A percentile compares a stretch with the other conserved stretches of the same genome.
Conservation (phyloP, 2,888 invertebrate species). For the Ichneumon xanthorius region DNA sequence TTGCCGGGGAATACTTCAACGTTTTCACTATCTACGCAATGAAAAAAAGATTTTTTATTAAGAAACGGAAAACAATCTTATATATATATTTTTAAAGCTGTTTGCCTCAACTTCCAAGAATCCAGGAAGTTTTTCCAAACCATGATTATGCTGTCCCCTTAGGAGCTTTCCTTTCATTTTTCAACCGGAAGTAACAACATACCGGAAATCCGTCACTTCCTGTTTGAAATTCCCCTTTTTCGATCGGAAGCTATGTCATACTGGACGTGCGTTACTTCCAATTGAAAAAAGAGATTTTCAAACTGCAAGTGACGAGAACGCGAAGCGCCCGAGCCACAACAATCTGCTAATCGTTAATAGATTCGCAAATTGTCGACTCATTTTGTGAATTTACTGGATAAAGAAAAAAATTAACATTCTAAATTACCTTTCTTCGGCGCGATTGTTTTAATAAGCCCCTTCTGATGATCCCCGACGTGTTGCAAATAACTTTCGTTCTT, state of each 20-base stretch:
- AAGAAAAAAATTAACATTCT: neutral
- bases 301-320: too few species aligned
- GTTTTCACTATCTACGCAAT: slow-evolving; percentile 73
- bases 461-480: slow-evolving; percentile 87
- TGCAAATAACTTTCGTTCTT: slow-evolving; percentile 86
- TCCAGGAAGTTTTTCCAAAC: neutral
- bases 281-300: too few species aligned
- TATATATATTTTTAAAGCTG: neutral
- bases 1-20: slow-evolving; percentile 84
- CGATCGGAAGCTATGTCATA: too few species aligned
- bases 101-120: neutral
- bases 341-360: too few species aligned
- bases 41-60: slow-evolving; percentile 9
- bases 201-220: too few species aligned
- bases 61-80: neutral
- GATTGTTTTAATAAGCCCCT: slow-evolving; percentile 83
- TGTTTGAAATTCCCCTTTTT: too few species aligned
- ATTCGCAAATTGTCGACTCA: neutral
- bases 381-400: neutral
- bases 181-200: too few species aligned
- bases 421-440: slow-evolving; percentile 75
- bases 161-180: too few species aligned
- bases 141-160: neutral
- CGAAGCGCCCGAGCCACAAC: too few species aligned
- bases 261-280: too few species aligned